Percentiles rank a stretch among this genome's conserved stretches.
phyloP scores from a whole-genome alignment of 1,140 invertebrate species.

The Stegodyphus dumicola region DNA sequence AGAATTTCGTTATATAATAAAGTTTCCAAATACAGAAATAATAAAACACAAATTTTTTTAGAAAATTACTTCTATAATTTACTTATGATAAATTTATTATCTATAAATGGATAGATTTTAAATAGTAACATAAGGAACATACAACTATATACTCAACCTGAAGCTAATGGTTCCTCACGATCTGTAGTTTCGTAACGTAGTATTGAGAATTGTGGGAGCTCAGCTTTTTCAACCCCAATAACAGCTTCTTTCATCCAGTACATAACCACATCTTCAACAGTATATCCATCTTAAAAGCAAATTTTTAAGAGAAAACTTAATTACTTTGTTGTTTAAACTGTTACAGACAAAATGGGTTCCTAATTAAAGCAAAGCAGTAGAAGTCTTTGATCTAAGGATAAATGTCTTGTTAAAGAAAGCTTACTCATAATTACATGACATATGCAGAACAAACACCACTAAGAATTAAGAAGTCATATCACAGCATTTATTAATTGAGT shows the following conservation, averaged over 20 bases:
- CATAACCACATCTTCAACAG: conserved; percentile 96
- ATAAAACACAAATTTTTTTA: too few relatives aligned
- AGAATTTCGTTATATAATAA: too few relatives aligned
- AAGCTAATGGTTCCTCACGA: conserved; percentile 82
- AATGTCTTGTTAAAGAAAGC: too few relatives aligned
- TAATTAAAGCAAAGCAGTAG: too few relatives aligned
- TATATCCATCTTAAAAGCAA: conserved; percentile 87
- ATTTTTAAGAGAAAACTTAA: not conserved
- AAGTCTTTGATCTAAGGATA: too few relatives aligned
- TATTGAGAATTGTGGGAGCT: conserved; percentile 95
- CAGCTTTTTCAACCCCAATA: conserved; percentile 90
- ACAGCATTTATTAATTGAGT: too few relatives aligned
- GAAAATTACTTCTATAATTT: not conserved
- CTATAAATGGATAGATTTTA: not conserved
- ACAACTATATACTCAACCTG: conserved; percentile 73
- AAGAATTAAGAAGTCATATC: too few relatives aligned
- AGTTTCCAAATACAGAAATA: too few relatives aligned
- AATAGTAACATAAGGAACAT: not conserved
- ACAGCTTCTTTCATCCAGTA: conserved; percentile 91
- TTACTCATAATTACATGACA: too few relatives aligned
- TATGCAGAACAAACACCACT: too few relatives aligned
- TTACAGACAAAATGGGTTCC: too few relatives aligned
- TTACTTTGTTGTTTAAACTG: too few relatives aligned
- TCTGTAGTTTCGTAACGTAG: conserved; percentile 93
- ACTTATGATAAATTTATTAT: not conserved